phyloP scores from a whole-genome alignment of 2,113 vertebrate genomes.

The Oncorhynchus gorbuscha region DNA sequence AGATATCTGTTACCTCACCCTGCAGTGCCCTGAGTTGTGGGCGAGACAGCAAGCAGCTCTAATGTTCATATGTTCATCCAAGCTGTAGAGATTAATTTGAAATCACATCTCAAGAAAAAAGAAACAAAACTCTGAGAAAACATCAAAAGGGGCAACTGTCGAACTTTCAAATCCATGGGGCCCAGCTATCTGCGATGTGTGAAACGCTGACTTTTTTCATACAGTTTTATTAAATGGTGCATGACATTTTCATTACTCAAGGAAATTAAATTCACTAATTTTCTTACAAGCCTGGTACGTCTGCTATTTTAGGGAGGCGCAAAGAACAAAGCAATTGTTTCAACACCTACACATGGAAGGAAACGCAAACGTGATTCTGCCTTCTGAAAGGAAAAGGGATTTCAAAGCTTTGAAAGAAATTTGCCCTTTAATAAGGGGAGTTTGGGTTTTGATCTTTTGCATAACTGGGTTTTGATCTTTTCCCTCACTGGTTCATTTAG shows the following conservation, averaged over 20 bases:
- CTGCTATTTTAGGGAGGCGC: constrained; percentile 78
- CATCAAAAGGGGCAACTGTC: constrained; percentile 76
- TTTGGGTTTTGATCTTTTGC: constrained; percentile 40
- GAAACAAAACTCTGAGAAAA: constrained; percentile 78
- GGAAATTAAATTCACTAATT: constrained; percentile 85
- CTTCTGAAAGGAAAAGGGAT: constrained; percentile 56
- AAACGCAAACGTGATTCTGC: constrained; percentile 61
- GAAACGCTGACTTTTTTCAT: constrained; percentile 76
- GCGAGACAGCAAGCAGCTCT: constrained; percentile 77
- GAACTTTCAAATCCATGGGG: constrained; percentile 78
- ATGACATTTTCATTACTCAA: constrained; percentile 87
- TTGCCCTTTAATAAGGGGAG: constrained; percentile 64
- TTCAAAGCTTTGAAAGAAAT: constrained; percentile 64
- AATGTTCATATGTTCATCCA: constrained; percentile 79
- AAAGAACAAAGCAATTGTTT: constrained; percentile 74
- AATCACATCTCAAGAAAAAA: constrained; percentile 74
- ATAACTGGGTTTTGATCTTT: constrained; percentile 53
- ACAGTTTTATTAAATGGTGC: constrained; percentile 84
- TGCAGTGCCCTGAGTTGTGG: constrained; percentile 64
- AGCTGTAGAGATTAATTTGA: constrained; percentile 80
- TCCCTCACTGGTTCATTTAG: constrained; percentile 32
- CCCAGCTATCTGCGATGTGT: constrained; percentile 65
- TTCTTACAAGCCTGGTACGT: constrained; percentile 79
- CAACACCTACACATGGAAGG: constrained; percentile 72
- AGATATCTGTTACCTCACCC: constrained; percentile 76